Base-by-base conservation (phyloP, 2,113 vertebrate species). In the Polypterus bichir region DNA sequence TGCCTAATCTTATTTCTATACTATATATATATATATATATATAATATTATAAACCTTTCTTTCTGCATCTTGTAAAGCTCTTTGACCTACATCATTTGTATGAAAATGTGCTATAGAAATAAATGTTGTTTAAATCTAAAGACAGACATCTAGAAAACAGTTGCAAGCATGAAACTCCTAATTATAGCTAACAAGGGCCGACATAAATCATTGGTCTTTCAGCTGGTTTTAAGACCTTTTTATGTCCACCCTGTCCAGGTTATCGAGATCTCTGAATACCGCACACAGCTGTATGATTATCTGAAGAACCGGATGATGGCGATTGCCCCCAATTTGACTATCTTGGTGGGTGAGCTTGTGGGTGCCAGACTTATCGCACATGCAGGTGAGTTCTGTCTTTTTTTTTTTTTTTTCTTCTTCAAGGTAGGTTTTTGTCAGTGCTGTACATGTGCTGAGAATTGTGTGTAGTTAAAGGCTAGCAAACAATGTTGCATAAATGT, bases 291-390 rank as follows among this genome's bases (percentile, higher is more conserved):
- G 3, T 98, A 97, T 1, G 96, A 99, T 69, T 99, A 99, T 73
- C 81, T 99, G 60, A 97, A 97, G 78, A 99, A 99, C 78, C 81
- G 95, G 48, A 99, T 98, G 96, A 98, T 89, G 91, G 96, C 96
- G 3, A 99, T 99, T 49, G 96, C 96, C 7, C 94, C 95, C 46
- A 99, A 99, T 67, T 86, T 99, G 59, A 99, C 96, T 0, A 71
- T 98, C 5, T 93, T 97, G 90, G 96, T 99, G 76, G 96, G 96
- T 0, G 96, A 99, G 54, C 81, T 99, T 66, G 96, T 99, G 4
- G 96, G 96, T 55, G 95, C 96, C 9, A 87, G 96, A 6, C 91
- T 99, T 11, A 95, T 98, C 70, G 89, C 96, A 27, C 96, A 99
- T 60, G 96, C 96, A 62, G 96, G 96, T 97, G 66, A 71, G 79